These are phyloP conservation scores for Apodemus sylvaticus DNA, from an alignment of 2,113 vertebrate genomes.

Conservation along the genomic window DNA sequence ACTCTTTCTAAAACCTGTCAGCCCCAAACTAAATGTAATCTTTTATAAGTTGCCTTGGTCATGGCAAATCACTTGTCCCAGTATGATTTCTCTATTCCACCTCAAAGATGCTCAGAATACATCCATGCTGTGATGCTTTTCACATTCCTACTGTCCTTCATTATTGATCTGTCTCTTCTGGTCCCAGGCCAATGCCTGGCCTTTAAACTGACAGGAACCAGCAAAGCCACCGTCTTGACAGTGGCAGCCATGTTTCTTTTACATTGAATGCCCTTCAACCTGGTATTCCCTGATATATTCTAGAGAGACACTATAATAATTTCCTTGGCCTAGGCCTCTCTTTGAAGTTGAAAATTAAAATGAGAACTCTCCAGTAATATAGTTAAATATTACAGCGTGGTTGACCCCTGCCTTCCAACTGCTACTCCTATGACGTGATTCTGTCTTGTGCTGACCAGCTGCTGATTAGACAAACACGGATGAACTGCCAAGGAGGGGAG, in stretches of 20 bases:
- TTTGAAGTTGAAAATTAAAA: conserved; percentile 81
- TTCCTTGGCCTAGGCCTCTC: conserved; percentile 6
- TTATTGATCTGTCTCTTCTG: background rate
- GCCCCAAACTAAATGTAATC: background rate
- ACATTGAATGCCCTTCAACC: background rate
- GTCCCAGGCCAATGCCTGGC: background rate
- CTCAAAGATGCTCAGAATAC: background rate
- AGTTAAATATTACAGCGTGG: conserved; percentile 81
- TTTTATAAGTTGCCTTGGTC: background rate
- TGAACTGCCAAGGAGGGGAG: background rate
- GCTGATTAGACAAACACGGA: background rate
- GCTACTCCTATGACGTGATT: conserved; percentile 67
- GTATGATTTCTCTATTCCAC: background rate
- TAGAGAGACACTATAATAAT: background rate
- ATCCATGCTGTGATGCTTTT: background rate
- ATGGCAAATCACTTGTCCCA: too few relatives aligned
- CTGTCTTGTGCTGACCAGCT: conserved; percentile 47
- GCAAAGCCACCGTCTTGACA: background rate
- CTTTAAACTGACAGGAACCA: background rate
- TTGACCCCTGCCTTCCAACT: conserved; percentile 75
- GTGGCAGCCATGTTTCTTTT: background rate
- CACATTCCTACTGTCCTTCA: background rate
- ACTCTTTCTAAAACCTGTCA: background rate
- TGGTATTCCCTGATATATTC: background rate
- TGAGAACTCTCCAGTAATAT: conserved; percentile 50